Base-by-base conservation (phyloP, 2,888 invertebrate species). In the Ichneumon xanthorius region DNA sequence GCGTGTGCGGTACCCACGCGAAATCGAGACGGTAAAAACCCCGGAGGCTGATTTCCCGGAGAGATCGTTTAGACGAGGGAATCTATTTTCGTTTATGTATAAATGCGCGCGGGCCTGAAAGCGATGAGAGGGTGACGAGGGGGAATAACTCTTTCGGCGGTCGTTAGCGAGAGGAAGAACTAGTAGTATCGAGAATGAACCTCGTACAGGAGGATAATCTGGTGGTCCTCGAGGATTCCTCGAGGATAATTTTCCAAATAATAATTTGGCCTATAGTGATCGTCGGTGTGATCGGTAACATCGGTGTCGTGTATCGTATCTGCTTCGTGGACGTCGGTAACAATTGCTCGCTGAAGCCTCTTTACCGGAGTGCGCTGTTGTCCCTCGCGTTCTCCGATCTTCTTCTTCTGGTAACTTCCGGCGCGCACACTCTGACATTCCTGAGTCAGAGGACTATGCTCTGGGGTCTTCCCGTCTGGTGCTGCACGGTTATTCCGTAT, bases 401-500 rank as follows among this genome's bases (percentile, higher is more conserved):
- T 40, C 75, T 89, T 6, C 77, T 91, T 2, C 82, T 91, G 3
- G 22, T 83, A 2, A 79, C 88, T 72, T 90, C 89, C 11, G 90
- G 91, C 9, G 68, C 84, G 4, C 89, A 90, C 61, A 86, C 86
- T 0, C 68, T 92, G n/a, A 78, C 80, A 6, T 48, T 65, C 5
- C n/a, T 90, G 3, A 77, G 84, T 37, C 45, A 84, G 0, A 71
- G 68, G 0, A 88, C 88, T 4, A 73, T 87, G 2, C 75, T 90
- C 0, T 91, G 91, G 90, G 75, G 72, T 19, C 87, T 90, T 48
- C 88, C 90, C 2, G 84, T 85, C 26, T 89, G 88, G 88, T 80
- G 86, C 1, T 96, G 96, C 87, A 91, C 92, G 26, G 91, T 95
- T 48, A 92, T 95, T 72, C 95, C 96, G 2, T 94, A 95, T 88